Percentiles rank a stretch among this genome's conserved stretches.
Conservation (phyloP, 2,113 vertebrate genomes). For the Ginglymostoma cirratum region DNA sequence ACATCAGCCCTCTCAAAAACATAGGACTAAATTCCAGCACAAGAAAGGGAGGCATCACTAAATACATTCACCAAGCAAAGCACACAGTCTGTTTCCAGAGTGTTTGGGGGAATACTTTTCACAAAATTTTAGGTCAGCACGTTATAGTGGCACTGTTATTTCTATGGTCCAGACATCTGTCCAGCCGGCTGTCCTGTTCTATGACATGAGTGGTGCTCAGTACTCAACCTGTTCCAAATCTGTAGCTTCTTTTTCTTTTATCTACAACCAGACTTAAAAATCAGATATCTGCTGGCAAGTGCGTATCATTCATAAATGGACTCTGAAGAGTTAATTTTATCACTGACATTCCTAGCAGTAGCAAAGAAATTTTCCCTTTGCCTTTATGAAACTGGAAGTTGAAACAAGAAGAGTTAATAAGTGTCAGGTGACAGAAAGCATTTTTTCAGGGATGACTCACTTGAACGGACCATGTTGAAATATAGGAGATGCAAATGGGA, state of each 20-base stretch:
- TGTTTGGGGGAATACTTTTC: neutral
- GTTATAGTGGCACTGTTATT: neutral
- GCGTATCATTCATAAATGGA: neutral
- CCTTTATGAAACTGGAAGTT: neutral
- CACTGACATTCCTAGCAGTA: neutral
- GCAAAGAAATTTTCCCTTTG: neutral
- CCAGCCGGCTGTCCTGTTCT: neutral
- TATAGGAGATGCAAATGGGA: neutral
- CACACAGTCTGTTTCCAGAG: neutral
- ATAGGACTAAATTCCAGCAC: neutral
- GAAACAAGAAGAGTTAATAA: neutral
- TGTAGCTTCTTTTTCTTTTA: neutral
- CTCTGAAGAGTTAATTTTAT: neutral
- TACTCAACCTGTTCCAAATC: neutral
- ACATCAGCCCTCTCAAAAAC: neutral
- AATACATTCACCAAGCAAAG: neutral
- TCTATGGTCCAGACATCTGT: neutral
- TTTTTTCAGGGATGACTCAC: neutral
- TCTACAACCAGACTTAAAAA: neutral
- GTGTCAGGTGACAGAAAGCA: neutral
- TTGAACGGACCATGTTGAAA: neutral
- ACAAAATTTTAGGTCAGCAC: neutral
- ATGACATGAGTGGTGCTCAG: neutral
- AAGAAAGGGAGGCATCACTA: neutral
- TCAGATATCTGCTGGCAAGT: neutral